Evolutionary conservation across 1,140 invertebrate species (phyloP), one percentile per base, ranked within the genome.

Genomic region (Delia radicum): DNA sequence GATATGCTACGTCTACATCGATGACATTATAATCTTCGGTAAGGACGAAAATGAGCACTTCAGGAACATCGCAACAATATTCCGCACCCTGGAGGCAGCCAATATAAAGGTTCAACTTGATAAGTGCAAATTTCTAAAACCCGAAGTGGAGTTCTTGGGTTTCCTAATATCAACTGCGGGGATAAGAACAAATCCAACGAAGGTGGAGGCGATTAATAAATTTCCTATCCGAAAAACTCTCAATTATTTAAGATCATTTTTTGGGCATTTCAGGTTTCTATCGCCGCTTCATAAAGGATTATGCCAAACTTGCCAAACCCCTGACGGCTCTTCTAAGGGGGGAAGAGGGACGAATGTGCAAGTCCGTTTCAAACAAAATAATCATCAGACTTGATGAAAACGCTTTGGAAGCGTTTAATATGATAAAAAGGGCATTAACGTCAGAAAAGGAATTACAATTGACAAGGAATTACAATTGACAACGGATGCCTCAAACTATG

Each of bases 191-290:
- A 65, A 24, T n/a, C n/a, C n/a, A n/a, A n/a, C n/a, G n/a, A n/a
- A n/a, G n/a, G n/a, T n/a, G n/a, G n/a, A n/a, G n/a, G 76, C 77
- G 26, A 79, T 78, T 12, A n/a, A 27, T 27, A 65, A 79, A 10
- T 61, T 77, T 12, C 75, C 78, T 26, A 7, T 72, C 5, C 75
- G 67, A n/a, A 76, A 76, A 76, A 73, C 46, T 4, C 29, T 75
- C 12, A 71, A 72, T 8, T 21, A 75, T 18, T 28, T 75, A 28
- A 69, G 63, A 75, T 48, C 63, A n/a, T 24, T 75, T 75, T 55
- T 10, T 76, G 13, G 75, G 75, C 15, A 7, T 73, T 26, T 26
- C 46, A 12, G 46, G 37, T 29, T 73, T 26, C n/a, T 75, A 71
- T 21, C 21, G 67, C 3, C 5, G 65, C 1, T 75, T n/a, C n/a